These are phyloP conservation scores for Muntiacus muntjak DNA, from an alignment of 2,113 vertebrate species.

Conservation along the genomic window DNA sequence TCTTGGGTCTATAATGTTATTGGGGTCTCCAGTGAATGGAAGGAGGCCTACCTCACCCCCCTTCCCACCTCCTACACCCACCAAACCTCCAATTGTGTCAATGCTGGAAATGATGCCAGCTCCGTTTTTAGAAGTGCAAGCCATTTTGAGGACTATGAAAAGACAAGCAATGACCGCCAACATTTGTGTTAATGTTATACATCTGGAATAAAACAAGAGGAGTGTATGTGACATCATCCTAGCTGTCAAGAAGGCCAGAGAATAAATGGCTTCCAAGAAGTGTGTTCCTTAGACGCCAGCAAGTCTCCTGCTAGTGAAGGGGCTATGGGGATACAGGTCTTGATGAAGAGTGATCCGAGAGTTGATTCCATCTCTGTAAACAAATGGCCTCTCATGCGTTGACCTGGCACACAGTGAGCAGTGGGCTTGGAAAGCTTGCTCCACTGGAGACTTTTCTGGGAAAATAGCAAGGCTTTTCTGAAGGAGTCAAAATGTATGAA, in stretches of 20 bases:
- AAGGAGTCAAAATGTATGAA: neutral
- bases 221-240: neutral
- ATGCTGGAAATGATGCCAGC: neutral
- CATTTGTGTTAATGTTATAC: neutral
- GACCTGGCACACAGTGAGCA: neutral
- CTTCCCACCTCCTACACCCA: neutral
- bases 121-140: neutral
- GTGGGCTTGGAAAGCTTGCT: neutral
- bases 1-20: neutral
- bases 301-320: neutral
- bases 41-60: neutral
- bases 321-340: neutral
- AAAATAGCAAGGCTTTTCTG: neutral
- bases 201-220: slow-evolving; percentile 26
- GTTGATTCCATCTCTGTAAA: neutral
- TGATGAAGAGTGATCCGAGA: rapidly evolving
- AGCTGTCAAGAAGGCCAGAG: neutral
- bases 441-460: neutral
- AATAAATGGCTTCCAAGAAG: neutral
- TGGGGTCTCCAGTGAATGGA: neutral
- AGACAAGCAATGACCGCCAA: neutral
- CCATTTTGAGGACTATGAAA: neutral
- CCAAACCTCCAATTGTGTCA: neutral
- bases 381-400: rapidly evolving
- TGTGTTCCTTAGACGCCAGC: neutral